Evolutionary conservation across 2,888 invertebrate species (phyloP).

Genomic region (Xanthorhoe designata): DNA sequence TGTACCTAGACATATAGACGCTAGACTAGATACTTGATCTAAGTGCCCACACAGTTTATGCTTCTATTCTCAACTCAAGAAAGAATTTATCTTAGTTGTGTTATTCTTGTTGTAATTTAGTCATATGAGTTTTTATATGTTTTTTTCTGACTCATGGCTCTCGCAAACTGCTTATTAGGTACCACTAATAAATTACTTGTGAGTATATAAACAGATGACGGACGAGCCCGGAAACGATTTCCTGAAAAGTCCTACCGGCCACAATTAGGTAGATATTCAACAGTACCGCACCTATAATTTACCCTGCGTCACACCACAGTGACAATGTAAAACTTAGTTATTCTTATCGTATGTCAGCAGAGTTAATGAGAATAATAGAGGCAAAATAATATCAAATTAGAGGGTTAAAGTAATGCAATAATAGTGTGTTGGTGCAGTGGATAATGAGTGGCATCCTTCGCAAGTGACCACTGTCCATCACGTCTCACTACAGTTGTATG

Average conservation of each 20-base stretch:
- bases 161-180: slow-evolving; percentile 39
- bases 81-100: neutral
- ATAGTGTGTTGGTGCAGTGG: slow-evolving; percentile 61
- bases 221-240: slow-evolving; percentile 62
- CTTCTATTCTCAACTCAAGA: neutral
- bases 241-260: slow-evolving; percentile 61
- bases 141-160: slow-evolving; percentile 20
- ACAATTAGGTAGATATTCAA: slow-evolving; percentile 49
- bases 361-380: slow-evolving; percentile 82
- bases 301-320: slow-evolving; percentile 61
- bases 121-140: neutral
- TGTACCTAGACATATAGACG: slow-evolving; percentile 11
- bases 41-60: neutral
- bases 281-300: slow-evolving; percentile 76
- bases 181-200: slow-evolving; percentile 36
- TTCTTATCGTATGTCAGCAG: slow-evolving; percentile 73
- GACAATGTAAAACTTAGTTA: slow-evolving; percentile 79
- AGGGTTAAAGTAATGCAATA: slow-evolving; percentile 80
- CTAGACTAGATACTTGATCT: slow-evolving; percentile 1
- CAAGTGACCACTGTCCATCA: slow-evolving; percentile 53
- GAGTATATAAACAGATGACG: slow-evolving; percentile 48
- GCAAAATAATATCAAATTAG: slow-evolving; percentile 83
- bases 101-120: neutral
- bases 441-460: slow-evolving; percentile 70
- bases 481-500: slow-evolving; percentile 39